phyloP scores from a whole-genome alignment of 2,888 invertebrate genomes.

The Lithophane leautieri region DNA sequence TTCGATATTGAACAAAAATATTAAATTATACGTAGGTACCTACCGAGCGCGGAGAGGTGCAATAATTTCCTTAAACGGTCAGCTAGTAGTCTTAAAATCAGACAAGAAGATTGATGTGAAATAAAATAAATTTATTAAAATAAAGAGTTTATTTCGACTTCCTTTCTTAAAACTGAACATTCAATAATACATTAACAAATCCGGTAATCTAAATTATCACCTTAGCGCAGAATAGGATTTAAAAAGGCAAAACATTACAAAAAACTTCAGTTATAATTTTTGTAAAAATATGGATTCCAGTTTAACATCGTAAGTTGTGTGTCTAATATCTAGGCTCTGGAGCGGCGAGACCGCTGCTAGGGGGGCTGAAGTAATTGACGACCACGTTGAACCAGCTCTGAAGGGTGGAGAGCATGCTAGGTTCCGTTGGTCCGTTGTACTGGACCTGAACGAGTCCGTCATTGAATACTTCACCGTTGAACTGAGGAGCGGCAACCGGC shows the following conservation, averaged over 20 bases:
- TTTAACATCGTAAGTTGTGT: neutral
- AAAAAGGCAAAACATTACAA: neutral
- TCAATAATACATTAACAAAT: neutral
- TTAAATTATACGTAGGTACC: neutral
- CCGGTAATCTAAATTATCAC: neutral
- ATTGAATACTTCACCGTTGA: constrained; percentile 77
- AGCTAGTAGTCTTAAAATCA: neutral
- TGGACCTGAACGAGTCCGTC: constrained; percentile 79
- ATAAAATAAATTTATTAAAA: neutral
- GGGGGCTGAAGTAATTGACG: constrained; percentile 78
- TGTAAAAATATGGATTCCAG: neutral
- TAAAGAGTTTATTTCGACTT: constrained; percentile 24
- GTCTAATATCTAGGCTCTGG: neutral
- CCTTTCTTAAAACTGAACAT: constrained; percentile 28
- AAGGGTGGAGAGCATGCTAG: constrained; percentile 75
- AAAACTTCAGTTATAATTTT: constrained; percentile 8
- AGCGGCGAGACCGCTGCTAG: neutral
- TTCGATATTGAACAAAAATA: neutral
- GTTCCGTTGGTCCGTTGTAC: constrained; percentile 74
- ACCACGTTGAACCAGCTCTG: constrained; percentile 81
- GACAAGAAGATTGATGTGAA: neutral
- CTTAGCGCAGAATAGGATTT: neutral
- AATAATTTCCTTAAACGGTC: neutral
- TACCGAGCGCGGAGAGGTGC: neutral
- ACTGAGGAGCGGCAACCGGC: constrained; percentile 57